Percentiles rank a stretch among this genome's conserved stretches.
These are phyloP conservation scores for Xenus cinereus DNA, from an alignment of 2,113 vertebrate genomes.

Conservation along the genomic window DNA sequence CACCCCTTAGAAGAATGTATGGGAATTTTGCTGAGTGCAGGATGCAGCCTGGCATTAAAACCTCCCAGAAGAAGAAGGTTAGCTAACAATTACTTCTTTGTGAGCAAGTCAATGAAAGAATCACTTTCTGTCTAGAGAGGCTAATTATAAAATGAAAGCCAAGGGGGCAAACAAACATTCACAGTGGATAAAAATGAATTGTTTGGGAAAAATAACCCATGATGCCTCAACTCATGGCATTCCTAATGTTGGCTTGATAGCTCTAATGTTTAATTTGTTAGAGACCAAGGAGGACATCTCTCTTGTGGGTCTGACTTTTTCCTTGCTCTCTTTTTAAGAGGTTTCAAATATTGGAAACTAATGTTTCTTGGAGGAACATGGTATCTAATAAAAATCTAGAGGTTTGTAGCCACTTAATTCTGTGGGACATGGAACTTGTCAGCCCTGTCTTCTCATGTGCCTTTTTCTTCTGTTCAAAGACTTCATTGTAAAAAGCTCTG, in stretches of 20 bases:
- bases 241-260: neutral
- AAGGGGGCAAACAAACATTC: neutral
- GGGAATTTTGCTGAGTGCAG: neutral
- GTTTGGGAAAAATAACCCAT: neutral
- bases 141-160: conserved; percentile 5
- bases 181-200: neutral
- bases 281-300: neutral
- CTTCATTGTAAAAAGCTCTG: neutral
- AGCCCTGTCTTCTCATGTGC: neutral
- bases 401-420: neutral
- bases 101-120: neutral
- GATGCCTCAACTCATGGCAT: neutral
- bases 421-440: neutral
- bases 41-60: neutral
- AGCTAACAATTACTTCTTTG: neutral
- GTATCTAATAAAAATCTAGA: neutral
- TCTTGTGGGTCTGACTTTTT: neutral
- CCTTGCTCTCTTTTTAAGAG: neutral
- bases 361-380: neutral
- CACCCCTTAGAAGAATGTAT: neutral
- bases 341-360: neutral
- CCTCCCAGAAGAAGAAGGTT: neutral
- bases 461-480: neutral
- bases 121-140: neutral
- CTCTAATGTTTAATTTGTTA: neutral